Conservation (phyloP, 2,888 invertebrate genomes). For the Antitype chi region DNA sequence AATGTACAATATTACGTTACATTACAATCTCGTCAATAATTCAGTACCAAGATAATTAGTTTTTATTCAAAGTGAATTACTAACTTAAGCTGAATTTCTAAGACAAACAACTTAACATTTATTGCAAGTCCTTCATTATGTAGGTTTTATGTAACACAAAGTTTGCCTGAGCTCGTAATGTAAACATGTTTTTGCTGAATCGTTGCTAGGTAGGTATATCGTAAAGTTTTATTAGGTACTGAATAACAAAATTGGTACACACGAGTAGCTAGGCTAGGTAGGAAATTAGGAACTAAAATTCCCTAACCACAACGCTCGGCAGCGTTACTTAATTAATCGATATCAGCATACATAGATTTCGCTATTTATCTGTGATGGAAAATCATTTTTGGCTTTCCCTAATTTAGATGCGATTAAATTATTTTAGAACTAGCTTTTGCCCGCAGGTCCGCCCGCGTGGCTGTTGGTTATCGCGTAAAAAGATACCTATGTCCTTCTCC, state of each 20-base stretch:
- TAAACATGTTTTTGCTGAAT: constrained; percentile 66
- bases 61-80: constrained; percentile 43
- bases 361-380: constrained; percentile 6
- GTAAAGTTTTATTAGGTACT: constrained; percentile 42
- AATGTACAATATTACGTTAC: constrained; percentile 37
- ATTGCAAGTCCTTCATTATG: constrained; percentile 16
- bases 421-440: neutral
- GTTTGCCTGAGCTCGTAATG: constrained; percentile 34
- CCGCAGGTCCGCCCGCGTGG: too few relatives aligned
- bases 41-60: constrained; percentile 22
- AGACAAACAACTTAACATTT: constrained; percentile 33
- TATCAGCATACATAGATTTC: constrained; percentile 25
- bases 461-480: too few relatives aligned
- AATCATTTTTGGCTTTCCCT: neutral
- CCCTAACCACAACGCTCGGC: constrained; percentile 33
- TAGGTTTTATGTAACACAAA: constrained; percentile 29
- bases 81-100: constrained; percentile 6
- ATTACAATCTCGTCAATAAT: constrained; percentile 32
- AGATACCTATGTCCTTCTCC: too few relatives aligned
- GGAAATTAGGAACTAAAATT: constrained; percentile 46
- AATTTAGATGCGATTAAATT: neutral
- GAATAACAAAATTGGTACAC: constrained; percentile 34
- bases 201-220: constrained; percentile 26
- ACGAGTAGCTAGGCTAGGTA: constrained; percentile 19
- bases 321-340: constrained; percentile 35